Evolutionary conservation across 2,797 vertebrate species (phyloP).

Genomic region (Pogonophryne albipinna): DNA sequence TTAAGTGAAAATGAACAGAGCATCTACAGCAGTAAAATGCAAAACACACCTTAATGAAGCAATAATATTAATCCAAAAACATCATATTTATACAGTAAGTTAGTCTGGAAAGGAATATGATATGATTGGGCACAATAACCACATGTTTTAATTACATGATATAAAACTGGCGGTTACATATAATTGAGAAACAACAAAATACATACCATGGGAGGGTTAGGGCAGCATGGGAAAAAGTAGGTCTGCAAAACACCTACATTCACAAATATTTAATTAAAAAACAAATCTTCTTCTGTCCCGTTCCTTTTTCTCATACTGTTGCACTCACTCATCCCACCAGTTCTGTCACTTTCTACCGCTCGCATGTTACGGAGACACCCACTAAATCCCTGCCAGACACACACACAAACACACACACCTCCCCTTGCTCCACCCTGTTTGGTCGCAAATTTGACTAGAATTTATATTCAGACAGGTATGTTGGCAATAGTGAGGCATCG

Average conservation of each 20-base stretch:
- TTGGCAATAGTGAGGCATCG: background rate
- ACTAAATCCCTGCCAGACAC: background rate
- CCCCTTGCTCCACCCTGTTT: conserved; percentile 21
- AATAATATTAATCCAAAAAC: no score
- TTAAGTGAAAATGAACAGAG: no score
- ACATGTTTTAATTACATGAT: background rate
- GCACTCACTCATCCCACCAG: conserved; percentile 28
- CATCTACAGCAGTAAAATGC: no score
- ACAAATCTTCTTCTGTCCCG: conserved; percentile 11
- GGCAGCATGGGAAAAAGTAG: background rate
- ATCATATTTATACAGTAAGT: no score
- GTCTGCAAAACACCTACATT: background rate
- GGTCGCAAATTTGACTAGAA: background rate
- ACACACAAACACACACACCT: conserved; percentile 7
- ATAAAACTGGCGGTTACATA: background rate
- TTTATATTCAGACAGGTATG: background rate
- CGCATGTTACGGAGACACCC: conserved; percentile 12
- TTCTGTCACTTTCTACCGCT: conserved; percentile 34
- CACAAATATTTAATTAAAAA: background rate
- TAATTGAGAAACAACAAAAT: background rate
- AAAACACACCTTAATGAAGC: no score
- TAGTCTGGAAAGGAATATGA: no score
- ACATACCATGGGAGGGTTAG: background rate
- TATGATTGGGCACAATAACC: no score
- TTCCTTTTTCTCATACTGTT: background rate